These are phyloP conservation scores for Steatornis caripensis DNA, from an alignment of 2,113 vertebrate species.

Conservation along the genomic window DNA sequence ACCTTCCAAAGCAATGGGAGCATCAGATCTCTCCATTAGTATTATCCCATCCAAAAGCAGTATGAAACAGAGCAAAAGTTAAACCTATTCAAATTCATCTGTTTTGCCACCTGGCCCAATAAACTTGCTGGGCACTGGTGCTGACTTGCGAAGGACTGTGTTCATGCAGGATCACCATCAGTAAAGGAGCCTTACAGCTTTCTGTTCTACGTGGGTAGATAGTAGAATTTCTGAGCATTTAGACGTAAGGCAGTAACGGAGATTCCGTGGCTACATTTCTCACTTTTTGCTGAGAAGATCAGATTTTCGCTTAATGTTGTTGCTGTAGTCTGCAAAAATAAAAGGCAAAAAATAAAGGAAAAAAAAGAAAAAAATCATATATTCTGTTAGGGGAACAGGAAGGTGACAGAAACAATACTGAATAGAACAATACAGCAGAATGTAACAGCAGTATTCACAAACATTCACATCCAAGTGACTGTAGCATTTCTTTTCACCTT, in stretches of 20 bases:
- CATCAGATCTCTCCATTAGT: neutral
- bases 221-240: neutral
- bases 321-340: neutral
- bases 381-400: neutral
- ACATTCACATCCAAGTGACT: neutral
- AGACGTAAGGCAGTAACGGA: neutral
- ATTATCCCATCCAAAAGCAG: neutral
- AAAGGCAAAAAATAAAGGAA: neutral
- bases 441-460: neutral
- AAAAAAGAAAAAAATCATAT: neutral
- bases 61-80: neutral
- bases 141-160: neutral
- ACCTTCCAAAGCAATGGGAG: neutral
- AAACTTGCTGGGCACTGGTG: neutral
- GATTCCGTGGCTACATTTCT: neutral
- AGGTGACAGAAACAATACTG: neutral
- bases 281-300: neutral
- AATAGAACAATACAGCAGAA: neutral
- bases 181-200: neutral
- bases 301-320: neutral
- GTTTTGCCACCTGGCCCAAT: neutral
- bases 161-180: accelerated
- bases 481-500: neutral
- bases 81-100: neutral
- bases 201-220: neutral